These are phyloP conservation scores for Patiria pectinifera DNA, from an alignment of 53 echinoderm and acorn worm genomes.

Conservation along the genomic window DNA sequence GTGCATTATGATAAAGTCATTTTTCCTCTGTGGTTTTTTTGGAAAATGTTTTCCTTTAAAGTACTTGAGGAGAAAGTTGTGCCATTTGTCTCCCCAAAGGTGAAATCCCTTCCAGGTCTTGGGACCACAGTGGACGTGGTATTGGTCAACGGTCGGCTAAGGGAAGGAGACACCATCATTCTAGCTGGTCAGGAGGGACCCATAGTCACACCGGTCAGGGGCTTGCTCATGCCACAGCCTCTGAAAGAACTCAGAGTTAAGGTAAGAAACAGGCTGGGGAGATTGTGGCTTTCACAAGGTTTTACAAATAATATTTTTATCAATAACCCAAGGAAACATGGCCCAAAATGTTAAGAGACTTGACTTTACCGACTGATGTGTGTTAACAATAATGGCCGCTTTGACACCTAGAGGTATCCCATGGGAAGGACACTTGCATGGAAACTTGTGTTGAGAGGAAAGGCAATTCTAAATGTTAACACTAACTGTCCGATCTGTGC, in stretches of 20 bases:
- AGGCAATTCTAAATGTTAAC: no score
- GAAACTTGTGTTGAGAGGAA: no score
- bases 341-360: not conserved
- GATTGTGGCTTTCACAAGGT: not conserved
- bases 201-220: constrained; percentile 88
- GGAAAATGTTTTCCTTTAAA: no score
- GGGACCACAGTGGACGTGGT: constrained; percentile 98
- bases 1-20: no score
- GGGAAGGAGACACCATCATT: constrained; percentile 90
- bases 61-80: not conserved
- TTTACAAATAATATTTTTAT: not conserved
- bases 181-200: constrained; percentile 98
- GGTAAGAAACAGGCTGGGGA: constrained; percentile 53
- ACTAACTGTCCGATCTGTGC: no score
- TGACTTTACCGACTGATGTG: not conserved
- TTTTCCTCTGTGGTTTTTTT: not conserved
- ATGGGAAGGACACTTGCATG: no score
- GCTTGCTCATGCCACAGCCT: constrained; percentile 91
- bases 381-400: no score
- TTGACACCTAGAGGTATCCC: no score
- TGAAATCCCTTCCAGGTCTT: constrained; percentile 93
- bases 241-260: constrained; percentile 94
- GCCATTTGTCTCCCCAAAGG: constrained; percentile 52
- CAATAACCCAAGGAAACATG: no score
- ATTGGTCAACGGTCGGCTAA: constrained; percentile 86